Base-by-base conservation (phyloP, 2,113 vertebrate species). In the Candoia aspera region DNA sequence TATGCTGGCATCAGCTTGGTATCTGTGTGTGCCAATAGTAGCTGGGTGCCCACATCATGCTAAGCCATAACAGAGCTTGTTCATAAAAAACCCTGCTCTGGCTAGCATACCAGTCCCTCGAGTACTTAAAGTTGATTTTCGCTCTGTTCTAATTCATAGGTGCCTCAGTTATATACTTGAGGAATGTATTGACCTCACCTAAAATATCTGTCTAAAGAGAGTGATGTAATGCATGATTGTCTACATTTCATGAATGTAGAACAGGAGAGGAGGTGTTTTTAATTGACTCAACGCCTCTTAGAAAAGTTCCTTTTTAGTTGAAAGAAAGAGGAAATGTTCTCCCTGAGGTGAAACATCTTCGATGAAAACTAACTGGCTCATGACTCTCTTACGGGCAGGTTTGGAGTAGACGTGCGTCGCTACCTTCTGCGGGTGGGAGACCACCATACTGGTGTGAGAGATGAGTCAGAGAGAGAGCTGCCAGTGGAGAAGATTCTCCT, bases 371-470 rank as follows among this genome's bases (percentile, higher is more conserved):
- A 84, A 91, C 58, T 84, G 0, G 37, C 15, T 91, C 0, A 0
- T 49, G 21, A n/a, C 17, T 92, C 79, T 89, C 15, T 60, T 29
- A 90, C 19, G 88, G 53, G 3, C 95, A 99, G 98, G 96, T 98
- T 98, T 93, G 98, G 98, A 60, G 95, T 95, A 17, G 98, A 98
- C 4, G 97, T 98, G 0, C 97, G 97, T 64, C 96, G 90, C 49
- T 98, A 98, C 10, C 93, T 97, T 91, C 96, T 99, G 84, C 98
- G 98, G 0, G 96, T 99, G 4, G 98, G 98, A 0, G 98, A 99
- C 93, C 98, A 98, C 94, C 98, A 99, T 95, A 98, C 98, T 0
- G 98, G 96, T 0, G 98, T 98, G 94, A 97, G 95, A 92, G 98
- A 99, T 11, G 98, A 97, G 4, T 98, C 98, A 23, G 98, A 97